Conservation (phyloP, 92 coral and sea anemone genomes). For the Parazoanthus atlanticus region DNA sequence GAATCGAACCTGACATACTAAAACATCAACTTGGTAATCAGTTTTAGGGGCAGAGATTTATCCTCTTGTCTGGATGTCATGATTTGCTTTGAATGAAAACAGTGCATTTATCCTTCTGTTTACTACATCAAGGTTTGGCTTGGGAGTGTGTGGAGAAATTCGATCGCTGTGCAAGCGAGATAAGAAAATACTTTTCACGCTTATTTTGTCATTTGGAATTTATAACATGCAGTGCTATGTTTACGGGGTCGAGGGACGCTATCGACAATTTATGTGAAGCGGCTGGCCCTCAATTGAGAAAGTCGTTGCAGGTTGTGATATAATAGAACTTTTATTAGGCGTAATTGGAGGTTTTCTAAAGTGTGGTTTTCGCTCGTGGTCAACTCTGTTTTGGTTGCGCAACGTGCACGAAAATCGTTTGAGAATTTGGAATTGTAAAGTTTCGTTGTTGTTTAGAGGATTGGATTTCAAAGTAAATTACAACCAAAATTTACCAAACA, state of each 20-base stretch:
- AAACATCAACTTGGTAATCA: slow-evolving; percentile 16
- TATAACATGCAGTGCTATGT: slow-evolving; percentile 32
- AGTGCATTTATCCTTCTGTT: not conserved
- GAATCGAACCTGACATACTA: slow-evolving; percentile 20
- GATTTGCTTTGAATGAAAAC: slow-evolving; percentile 39
- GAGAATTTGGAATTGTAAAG: slow-evolving; percentile 11
- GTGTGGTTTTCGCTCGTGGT: slow-evolving; percentile 24
- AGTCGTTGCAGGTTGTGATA: slow-evolving; percentile 10
- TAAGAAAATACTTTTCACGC: slow-evolving; percentile 36
- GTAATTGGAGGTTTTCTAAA: slow-evolving; percentile 29
- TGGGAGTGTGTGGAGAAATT: slow-evolving; percentile 24
- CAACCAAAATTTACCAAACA: slow-evolving; percentile 8
- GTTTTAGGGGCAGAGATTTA: slow-evolving; percentile 25
- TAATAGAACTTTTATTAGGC: slow-evolving; percentile 22
- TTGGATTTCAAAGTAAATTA: slow-evolving; percentile 27
- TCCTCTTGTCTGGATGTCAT: slow-evolving; percentile 22
- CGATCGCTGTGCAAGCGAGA: slow-evolving; percentile 21
- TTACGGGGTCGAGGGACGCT: slow-evolving; percentile 33
- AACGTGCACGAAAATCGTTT: not conserved
- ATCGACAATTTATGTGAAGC: not conserved
- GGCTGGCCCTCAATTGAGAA: not conserved
- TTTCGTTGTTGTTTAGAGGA: slow-evolving; percentile 37
- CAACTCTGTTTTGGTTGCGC: slow-evolving; percentile 24
- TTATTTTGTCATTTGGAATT: slow-evolving; percentile 39
- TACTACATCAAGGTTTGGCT: not conserved